Conservation (phyloP, 2,797 vertebrate species). For the Trichosurus vulpecula region DNA sequence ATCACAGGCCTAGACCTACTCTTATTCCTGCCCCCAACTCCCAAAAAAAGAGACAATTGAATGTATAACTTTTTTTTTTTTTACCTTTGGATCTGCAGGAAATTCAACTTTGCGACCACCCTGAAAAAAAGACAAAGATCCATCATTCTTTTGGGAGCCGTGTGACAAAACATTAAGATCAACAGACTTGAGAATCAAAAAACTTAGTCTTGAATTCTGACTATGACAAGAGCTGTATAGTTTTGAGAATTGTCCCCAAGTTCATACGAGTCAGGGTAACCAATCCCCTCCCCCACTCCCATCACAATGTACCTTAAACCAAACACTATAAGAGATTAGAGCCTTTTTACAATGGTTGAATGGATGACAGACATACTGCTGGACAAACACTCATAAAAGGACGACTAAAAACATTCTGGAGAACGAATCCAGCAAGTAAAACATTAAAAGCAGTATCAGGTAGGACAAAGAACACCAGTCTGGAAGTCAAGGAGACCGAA, state of each 20-base stretch:
- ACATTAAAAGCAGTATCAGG: background rate
- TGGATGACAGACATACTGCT: background rate
- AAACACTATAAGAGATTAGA: background rate
- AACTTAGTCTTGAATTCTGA: background rate
- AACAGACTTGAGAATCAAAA: background rate
- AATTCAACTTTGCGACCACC: constrained; percentile 94
- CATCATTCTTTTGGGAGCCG: background rate
- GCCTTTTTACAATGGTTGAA: background rate
- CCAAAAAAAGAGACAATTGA: background rate
- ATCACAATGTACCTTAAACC: background rate
- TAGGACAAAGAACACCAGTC: background rate
- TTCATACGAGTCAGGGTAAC: background rate
- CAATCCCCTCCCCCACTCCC: background rate
- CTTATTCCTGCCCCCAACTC: background rate
- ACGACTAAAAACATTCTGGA: background rate
- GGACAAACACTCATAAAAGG: background rate
- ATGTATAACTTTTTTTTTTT: constrained; percentile 3
- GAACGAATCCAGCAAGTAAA: background rate
- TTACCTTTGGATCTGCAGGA: constrained; percentile 92
- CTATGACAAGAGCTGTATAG: background rate
- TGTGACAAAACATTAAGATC: background rate
- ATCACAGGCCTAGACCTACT: background rate
- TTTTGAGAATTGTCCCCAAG: background rate
- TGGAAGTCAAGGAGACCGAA: background rate
- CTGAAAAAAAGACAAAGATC: constrained; percentile 81